A percentile compares a stretch with the other conserved stretches of the same genome.
Evolutionary conservation across 1,140 invertebrate genomes (phyloP).

Genomic region (Melipona quadrifasciata): DNA sequence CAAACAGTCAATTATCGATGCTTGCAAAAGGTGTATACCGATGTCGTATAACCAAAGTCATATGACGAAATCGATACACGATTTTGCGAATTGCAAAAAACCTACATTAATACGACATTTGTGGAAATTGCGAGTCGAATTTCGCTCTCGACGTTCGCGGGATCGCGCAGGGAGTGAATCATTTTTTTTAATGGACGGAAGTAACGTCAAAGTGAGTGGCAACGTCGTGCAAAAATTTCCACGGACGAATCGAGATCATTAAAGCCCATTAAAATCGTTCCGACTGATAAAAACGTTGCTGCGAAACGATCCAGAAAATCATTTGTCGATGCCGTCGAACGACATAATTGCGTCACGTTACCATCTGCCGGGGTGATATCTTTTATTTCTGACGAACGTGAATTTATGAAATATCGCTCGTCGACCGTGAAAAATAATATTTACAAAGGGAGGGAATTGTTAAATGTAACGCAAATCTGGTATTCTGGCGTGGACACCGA

Average conservation of each 20-base stretch:
- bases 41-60: not conserved
- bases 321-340: not conserved
- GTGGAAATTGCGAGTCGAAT: not conserved
- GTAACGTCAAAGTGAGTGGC: too few relatives aligned
- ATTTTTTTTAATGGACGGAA: too few relatives aligned
- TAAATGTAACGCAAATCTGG: not conserved
- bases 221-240: too few relatives aligned
- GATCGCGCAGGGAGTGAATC: too few relatives aligned
- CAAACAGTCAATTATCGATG: constrained; percentile 53
- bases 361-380: not conserved
- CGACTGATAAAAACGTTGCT: not conserved
- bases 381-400: not conserved
- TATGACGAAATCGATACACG: not conserved
- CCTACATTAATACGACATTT: not conserved
- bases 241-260: not conserved
- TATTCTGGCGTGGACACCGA: too few relatives aligned
- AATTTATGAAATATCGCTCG: not conserved
- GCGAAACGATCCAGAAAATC: not conserved
- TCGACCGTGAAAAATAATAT: not conserved
- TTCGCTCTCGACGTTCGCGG: too few relatives aligned
- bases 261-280: not conserved
- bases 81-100: not conserved
- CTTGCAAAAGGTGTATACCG: constrained; percentile 24
- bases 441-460: not conserved
- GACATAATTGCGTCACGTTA: not conserved